These are phyloP conservation scores for Barypeithes pellucidus DNA, from an alignment of 2,888 invertebrate genomes.

Conservation along the genomic window DNA sequence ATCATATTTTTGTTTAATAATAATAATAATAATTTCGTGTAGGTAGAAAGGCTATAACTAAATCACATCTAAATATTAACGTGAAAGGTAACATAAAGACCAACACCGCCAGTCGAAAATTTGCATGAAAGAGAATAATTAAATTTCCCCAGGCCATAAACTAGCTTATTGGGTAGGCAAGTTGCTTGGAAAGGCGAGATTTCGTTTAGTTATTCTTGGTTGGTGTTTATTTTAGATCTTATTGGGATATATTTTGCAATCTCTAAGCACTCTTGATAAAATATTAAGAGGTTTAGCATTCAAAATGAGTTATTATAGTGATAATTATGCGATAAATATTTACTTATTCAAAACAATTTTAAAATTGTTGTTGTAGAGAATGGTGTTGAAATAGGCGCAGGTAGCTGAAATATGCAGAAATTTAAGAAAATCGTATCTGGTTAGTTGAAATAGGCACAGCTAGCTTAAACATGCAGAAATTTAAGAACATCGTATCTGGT, in stretches of 20 bases:
- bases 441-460: no score
- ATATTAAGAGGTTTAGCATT: background rate
- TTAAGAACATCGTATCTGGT: no score
- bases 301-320: background rate
- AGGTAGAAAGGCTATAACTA: background rate
- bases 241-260: background rate
- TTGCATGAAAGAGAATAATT: slow-evolving; percentile 24
- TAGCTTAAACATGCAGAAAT: no score
- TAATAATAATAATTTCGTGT: no score
- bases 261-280: background rate
- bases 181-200: slow-evolving; percentile 12
- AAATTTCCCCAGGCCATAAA: slow-evolving; percentile 8
- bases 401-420: no score
- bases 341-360: no score
- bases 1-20: no score
- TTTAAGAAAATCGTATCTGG: no score
- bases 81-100: slow-evolving; percentile 9
- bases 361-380: no score
- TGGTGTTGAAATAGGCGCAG: no score
- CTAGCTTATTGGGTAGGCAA: slow-evolving; percentile 18
- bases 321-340: background rate
- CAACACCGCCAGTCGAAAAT: slow-evolving; percentile 5
- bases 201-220: slow-evolving; percentile 22
- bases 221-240: slow-evolving; percentile 24
- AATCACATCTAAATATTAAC: slow-evolving; percentile 4